Conservation (phyloP, 2,888 invertebrate species). For the Agonopterix heracliana region DNA sequence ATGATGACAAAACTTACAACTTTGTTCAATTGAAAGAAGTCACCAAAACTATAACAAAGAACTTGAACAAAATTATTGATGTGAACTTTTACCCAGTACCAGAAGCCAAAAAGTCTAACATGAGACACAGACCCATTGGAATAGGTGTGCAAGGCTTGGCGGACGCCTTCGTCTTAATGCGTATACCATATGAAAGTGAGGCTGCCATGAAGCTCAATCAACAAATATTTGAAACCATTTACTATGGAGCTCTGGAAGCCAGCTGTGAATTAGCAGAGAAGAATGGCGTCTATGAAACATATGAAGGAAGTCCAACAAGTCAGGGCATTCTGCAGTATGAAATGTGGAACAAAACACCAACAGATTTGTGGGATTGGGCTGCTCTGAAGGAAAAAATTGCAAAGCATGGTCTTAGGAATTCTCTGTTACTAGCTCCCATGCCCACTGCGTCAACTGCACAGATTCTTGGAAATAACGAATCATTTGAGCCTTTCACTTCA, state of each 20-base stretch:
- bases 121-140: constrained; percentile 89
- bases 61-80: constrained; percentile 98
- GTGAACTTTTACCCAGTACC: constrained; percentile 96
- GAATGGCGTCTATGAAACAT: constrained; percentile 92
- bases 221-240: constrained; percentile 98
- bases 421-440: constrained; percentile 96
- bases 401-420: constrained; percentile 93
- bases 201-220: constrained; percentile 91
- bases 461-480: constrained; percentile 99
- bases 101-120: constrained; percentile 92
- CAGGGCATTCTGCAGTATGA: constrained; percentile 97
- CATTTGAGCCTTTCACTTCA: constrained; percentile 98
- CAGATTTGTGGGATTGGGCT: constrained; percentile 93
- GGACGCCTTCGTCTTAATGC: constrained; percentile 96
- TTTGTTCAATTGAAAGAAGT: constrained; percentile 91
- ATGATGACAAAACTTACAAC: constrained; percentile 86
- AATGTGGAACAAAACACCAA: constrained; percentile 96
- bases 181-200: constrained; percentile 93
- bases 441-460: constrained; percentile 99
- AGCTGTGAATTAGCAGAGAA: constrained; percentile 94
- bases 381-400: constrained; percentile 89
- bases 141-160: constrained; percentile 99
- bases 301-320: constrained; percentile 93
- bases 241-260: constrained; percentile 96
- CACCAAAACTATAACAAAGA: constrained; percentile 90